Conservation (phyloP, 2,113 vertebrate species). For the Phocoena phocoena region DNA sequence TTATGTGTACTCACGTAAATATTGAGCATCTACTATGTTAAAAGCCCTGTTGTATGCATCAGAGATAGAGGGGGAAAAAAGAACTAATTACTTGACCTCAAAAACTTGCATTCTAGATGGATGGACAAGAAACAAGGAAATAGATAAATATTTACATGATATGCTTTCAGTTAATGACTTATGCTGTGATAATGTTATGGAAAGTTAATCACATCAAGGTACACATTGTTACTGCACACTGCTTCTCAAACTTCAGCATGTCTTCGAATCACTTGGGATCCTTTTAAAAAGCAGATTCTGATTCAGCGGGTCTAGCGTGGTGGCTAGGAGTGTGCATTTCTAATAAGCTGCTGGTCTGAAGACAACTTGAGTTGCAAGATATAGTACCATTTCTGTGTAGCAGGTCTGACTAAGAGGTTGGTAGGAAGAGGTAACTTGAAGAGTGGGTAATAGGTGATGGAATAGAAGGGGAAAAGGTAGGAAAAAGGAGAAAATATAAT, state of each 20-base stretch:
- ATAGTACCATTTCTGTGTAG: not conserved
- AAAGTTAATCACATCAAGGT: not conserved
- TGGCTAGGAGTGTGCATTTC: not conserved
- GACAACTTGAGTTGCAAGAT: not conserved
- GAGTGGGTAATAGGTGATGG: not conserved
- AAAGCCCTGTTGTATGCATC: not conserved
- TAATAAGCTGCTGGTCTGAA: not conserved
- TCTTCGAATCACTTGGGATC: not conserved
- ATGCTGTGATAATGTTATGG: not conserved
- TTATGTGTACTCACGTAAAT: not conserved
- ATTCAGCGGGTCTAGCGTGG: not conserved
- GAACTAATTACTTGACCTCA: not conserved
- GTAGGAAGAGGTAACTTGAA: not conserved
- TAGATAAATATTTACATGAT: not conserved
- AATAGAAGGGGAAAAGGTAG: not conserved
- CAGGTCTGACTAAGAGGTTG: not conserved
- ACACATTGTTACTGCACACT: not conserved
- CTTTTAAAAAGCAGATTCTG: not conserved
- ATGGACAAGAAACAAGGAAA: not conserved
- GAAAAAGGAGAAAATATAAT: not conserved
- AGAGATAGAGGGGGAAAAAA: not conserved
- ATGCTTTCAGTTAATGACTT: not conserved
- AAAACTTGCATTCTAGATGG: not conserved
- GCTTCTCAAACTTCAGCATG: not conserved
- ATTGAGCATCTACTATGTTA: not conserved